Base-by-base conservation (phyloP, 2,888 invertebrate genomes). In the Chironomus riparius region DNA sequence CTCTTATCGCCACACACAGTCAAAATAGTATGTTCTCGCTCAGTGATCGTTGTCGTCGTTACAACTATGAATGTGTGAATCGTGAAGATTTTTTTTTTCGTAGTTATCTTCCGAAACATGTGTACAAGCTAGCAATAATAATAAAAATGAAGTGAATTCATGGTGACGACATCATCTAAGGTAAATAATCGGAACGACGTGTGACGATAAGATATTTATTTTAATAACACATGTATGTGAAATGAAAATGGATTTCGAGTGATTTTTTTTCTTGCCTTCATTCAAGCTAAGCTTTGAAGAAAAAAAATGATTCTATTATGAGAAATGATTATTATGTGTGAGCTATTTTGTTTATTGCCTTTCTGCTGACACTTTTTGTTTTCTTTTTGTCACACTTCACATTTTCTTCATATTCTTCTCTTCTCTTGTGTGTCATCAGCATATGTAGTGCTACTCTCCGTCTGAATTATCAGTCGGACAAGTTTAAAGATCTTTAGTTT, bases 1-100 rank as follows among this genome's bases (percentile, higher is more conserved):
- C 50, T 22, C 56, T 48, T 73, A 73, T 50, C 70, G 50, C 28
- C 13, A 62, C 18, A 62, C 65, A 73, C 73, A 73, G 47, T 73
- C 73, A 47, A 62, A 73, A 71, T 47, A 4, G 1, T 50, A 24
- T 50, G 71, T 6, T 65, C 13, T 65, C 65, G 65, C 38, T 38
- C 38, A 38, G 38, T 38, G 38, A 24, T 24, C 24, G 24, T 21
- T 3, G n/a, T 56, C 12, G 56, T 18, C 56, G 22, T 22, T 22
- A 13, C 62, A 22, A 15, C 2, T 21, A 62, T 21, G 21, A 18
- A 24, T 13, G 24, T 65, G 22, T 65, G 65, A 22, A 24, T 65
- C 65, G 65, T 65, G 65, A 65, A 65, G 22, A 65, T 18, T 56
- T 5, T 56, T 18, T 18, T 56, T 22, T 22, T 65, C 12, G 38